Percentiles rank a stretch among this genome's conserved stretches.
Evolutionary conservation across 2,888 invertebrate genomes (phyloP).

Genomic region (Diarsia rubi): DNA sequence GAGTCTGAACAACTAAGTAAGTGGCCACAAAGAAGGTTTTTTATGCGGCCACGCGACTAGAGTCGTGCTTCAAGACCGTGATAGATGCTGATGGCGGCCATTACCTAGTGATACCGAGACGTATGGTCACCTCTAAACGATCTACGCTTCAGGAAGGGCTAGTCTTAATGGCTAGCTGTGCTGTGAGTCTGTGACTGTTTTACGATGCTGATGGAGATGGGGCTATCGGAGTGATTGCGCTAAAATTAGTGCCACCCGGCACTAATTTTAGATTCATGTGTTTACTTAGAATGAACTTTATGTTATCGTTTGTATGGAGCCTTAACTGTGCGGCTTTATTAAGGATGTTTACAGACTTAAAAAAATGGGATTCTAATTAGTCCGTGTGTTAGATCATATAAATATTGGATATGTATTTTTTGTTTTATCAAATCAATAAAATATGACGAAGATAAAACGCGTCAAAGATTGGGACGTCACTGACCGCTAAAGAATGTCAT

Average conservation of each 20-base stretch:
- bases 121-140: slow-evolving; percentile 64
- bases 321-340: background rate
- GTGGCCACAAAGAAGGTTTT: slow-evolving; percentile 61
- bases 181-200: slow-evolving; percentile 63
- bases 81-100: slow-evolving; percentile 68
- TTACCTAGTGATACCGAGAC: slow-evolving; percentile 68
- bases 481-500: too few species aligned
- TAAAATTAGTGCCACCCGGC: slow-evolving; percentile 51
- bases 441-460: too few species aligned
- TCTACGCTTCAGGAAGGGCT: slow-evolving; percentile 62
- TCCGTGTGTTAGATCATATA: too few species aligned
- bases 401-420: too few species aligned
- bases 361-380: too few species aligned
- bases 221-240: slow-evolving; percentile 57
- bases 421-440: too few species aligned
- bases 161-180: slow-evolving; percentile 61
- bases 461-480: too few species aligned
- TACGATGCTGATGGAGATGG: slow-evolving; percentile 52
- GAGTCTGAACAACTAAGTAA: slow-evolving; percentile 50
- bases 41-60: slow-evolving; percentile 60
- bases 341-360: too few species aligned
- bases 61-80: slow-evolving; percentile 64
- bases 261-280: slow-evolving; percentile 42
- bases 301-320: slow-evolving; percentile 6
- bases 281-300: slow-evolving; percentile 19